These are phyloP conservation scores for Hanleya hanleyi DNA, from an alignment of 2,888 invertebrate genomes.

Conservation along the genomic window DNA sequence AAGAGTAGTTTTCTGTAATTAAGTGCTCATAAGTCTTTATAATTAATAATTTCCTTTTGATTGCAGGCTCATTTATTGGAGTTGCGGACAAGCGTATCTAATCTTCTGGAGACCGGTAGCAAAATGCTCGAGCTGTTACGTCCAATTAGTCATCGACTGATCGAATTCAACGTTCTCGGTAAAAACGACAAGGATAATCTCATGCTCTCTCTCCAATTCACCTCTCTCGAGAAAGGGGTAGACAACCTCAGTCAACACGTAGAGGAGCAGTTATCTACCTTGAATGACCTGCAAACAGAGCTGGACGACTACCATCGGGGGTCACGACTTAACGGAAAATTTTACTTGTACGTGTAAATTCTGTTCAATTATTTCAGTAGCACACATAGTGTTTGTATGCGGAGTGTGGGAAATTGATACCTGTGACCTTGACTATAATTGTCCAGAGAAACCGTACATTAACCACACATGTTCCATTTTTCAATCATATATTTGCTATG, in stretches of 20 bases:
- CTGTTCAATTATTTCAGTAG: no score
- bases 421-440: no score
- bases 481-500: no score
- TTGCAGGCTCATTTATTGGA: background rate
- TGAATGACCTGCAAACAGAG: background rate
- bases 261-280: constrained; percentile 9
- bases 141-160: background rate
- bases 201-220: background rate
- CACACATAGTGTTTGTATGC: no score
- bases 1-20: no score
- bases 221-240: background rate
- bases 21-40: no score
- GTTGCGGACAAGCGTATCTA: background rate
- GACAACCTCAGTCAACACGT: background rate
- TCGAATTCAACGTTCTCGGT: background rate
- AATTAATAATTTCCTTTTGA: background rate
- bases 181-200: background rate
- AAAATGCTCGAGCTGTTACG: background rate
- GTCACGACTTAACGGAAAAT: background rate
- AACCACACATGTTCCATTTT: no score
- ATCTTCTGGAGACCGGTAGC: background rate
- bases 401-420: no score
- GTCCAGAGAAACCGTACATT: no score
- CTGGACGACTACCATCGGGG: constrained; percentile 2
- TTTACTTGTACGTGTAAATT: constrained; percentile 5